phyloP scores from a whole-genome alignment of 2,113 vertebrate genomes.

The Baryphthengus martii region DNA sequence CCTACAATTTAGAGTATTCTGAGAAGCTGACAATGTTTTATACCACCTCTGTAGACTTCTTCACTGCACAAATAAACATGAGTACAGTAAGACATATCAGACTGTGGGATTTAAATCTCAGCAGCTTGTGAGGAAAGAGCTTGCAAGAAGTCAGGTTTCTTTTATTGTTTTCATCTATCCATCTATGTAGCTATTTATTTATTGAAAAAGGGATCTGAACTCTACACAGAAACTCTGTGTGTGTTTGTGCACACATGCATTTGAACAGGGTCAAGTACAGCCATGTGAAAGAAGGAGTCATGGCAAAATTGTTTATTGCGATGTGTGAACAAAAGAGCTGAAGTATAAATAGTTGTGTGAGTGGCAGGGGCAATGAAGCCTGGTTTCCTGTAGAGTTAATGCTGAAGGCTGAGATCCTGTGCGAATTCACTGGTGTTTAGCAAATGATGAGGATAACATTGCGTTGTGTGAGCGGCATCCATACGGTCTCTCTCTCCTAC shows the following conservation, averaged over 20 bases:
- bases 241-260: neutral
- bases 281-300: constrained; percentile 20
- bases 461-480: neutral
- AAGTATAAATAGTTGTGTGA: constrained; percentile 39
- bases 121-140: neutral
- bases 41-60: neutral
- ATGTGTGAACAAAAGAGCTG: constrained; percentile 16
- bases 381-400: constrained; percentile 13
- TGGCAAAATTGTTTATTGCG: constrained; percentile 23
- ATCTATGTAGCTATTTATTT: neutral
- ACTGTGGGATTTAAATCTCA: neutral
- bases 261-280: constrained; percentile 27
- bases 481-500: neutral
- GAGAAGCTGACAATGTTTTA: neutral
- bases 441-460: neutral
- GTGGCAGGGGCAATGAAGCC: constrained; percentile 57
- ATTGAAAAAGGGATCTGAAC: neutral
- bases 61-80: constrained; percentile 11
- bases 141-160: neutral
- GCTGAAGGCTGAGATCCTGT: neutral
- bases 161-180: neutral
- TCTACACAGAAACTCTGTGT: neutral
- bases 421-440: neutral
- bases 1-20: constrained; percentile 25
- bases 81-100: constrained; percentile 10